These are phyloP conservation scores for Axinella damicornis DNA, from an alignment of 37 sponge, comb jelly and placozoan species.

Conservation along the genomic window DNA sequence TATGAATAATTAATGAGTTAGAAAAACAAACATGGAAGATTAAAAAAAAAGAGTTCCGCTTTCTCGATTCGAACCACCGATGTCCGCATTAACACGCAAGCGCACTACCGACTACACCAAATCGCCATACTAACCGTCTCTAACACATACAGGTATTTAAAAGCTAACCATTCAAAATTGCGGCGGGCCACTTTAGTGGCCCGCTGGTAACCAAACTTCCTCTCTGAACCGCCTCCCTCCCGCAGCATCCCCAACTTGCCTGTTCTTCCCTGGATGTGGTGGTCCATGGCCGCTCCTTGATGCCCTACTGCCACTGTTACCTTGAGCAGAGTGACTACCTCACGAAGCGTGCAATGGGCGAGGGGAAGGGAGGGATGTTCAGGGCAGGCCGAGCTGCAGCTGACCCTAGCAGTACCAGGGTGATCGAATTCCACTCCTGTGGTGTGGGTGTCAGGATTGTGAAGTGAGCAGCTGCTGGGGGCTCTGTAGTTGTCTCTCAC, in stretches of 20 bases:
- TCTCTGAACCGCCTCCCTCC: background rate
- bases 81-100: too few species aligned
- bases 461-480: constrained; percentile 30
- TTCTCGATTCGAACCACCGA: too few species aligned
- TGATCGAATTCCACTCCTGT: constrained; percentile 89
- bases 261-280: constrained; percentile 66
- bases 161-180: too few species aligned
- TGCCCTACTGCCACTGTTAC: constrained; percentile 99
- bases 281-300: constrained; percentile 76
- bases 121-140: too few species aligned
- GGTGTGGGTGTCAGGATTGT: constrained; percentile 74
- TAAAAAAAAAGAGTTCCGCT: too few species aligned
- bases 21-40: too few species aligned
- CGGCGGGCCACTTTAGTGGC: too few species aligned
- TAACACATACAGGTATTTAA: too few species aligned
- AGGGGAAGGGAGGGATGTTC: constrained; percentile 1
- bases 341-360: constrained; percentile 10
- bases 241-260: constrained; percentile 76
- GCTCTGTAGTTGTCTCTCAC: background rate
- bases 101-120: too few species aligned
- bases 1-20: too few species aligned
- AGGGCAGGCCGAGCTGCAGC: constrained; percentile 9
- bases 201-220: too few species aligned
- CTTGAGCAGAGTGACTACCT: constrained; percentile 92
- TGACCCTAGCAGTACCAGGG: constrained; percentile 63